Base-by-base conservation (phyloP, 2,888 invertebrate genomes). In the Agriopis marginaria region DNA sequence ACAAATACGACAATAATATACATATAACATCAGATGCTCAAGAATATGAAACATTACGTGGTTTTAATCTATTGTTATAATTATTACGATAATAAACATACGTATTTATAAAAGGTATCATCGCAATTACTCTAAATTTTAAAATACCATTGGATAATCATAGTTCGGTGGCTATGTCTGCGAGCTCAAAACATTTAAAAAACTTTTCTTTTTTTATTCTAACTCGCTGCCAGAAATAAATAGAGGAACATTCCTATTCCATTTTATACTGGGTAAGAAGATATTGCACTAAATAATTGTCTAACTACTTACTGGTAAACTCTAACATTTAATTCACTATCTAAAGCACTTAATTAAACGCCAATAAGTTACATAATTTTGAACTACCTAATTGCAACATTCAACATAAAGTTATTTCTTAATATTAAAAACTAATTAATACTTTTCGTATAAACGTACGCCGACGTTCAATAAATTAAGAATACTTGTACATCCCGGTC, bases 401-500 rank as follows among this genome's bases (percentile, higher is more conserved):
- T 68, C 54, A 32, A 32, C 32, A 32, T 32, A 32, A 66, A 50
- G 17, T 54, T 64, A 71, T 32, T 58, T 8, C 59, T 66, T 66
- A 61, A 53, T 70, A 72, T 51, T 53, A n/a, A 66, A 49, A 70
- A 59, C 70, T 78, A 76, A 75, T 76, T 79, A 81, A 81, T 82
- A 82, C 81, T 82, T 81, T 77, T 77, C 69, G 69, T 72, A 67
- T 70, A 63, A 71, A 45, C 17, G n/a, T 47, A 50, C 17, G 39
- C 17, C 49, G 49, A 54, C 47, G 53, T 51, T 47, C 11, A 51
- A 42, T 54, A 45, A 50, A 49, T 80, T 90, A 94, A 70, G 94
- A 93, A 85, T 93, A 94, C 83, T 91, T 94, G 86, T 93, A 93
- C 82, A 93, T 88, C 54, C 93, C 94, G 56, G 92, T 93, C 85